Evolutionary conservation across 2,797 vertebrate genomes (phyloP), one percentile per base, ranked within the genome.

Genomic region (Chromobotia macracanthus): DNA sequence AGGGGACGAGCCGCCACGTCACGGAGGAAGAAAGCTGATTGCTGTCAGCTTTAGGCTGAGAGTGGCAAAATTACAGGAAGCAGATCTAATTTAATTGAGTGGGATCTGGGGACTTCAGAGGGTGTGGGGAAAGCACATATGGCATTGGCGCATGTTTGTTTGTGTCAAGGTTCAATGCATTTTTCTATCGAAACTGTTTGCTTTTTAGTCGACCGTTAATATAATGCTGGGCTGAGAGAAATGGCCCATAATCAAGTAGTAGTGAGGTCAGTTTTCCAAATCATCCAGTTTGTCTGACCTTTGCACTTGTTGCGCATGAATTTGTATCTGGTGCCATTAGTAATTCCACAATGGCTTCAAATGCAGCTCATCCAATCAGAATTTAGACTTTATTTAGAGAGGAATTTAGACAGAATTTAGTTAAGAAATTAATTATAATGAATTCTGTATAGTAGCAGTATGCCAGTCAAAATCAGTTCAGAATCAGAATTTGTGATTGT

Each of bases 81-180:
- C 78, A 80, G 76, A 85, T 86, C 72, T 86, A 81, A 88, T 86
- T 88, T 82, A 84, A 88, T 84, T 81, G 87, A 88, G 84, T 84
- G 70, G 79, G 76, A 88, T 83, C 77, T 79, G 73, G 86, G 82
- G 75, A 74, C 64, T 66, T n/a, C 68, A 82, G 79, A 68, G 69
- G 55, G 28, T 63, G 50, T 18, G 46, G 53, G 19, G 65, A 21
- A 60, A 60, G 51, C 58, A 19, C 46, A n/a, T 64, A 51, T 55
- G 38, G 46, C 41, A 12, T 69, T 9, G 19, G 68, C 28, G 23
- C 48, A 31, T 72, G 66, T 61, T 50, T 63, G 75, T 65, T 31
- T 75, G 31, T 75, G 73, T 64, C 35, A 70, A 80, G 44, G 71
- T 82, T 84, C 71, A 78, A 53, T 23, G 72, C 70, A 21, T 72